Percentiles rank a stretch among this genome's conserved stretches.
Conservation (phyloP, 2,113 vertebrate species). For the Candoia aspera region DNA sequence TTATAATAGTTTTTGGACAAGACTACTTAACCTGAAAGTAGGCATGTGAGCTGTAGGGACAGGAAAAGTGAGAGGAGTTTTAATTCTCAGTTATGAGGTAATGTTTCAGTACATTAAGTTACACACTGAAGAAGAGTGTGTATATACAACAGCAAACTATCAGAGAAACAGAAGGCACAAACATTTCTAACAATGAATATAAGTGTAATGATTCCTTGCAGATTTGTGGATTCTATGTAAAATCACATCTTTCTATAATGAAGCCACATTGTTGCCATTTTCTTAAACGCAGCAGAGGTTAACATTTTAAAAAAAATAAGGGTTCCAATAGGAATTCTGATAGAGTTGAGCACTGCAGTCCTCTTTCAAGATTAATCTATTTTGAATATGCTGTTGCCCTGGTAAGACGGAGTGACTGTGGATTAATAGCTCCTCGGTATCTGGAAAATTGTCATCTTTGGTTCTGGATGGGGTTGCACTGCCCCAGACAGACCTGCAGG, state of each 20-base stretch:
- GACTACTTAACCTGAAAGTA: slow-evolving; percentile 7
- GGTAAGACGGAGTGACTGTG: too few species aligned
- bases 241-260: background rate
- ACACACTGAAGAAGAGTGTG: slow-evolving; percentile 12
- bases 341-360: background rate
- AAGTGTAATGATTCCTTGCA: background rate
- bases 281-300: background rate
- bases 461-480: too few species aligned
- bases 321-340: too few species aligned
- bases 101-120: slow-evolving; percentile 8
- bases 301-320: too few species aligned
- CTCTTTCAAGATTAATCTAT: background rate
- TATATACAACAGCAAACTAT: background rate
- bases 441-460: too few species aligned
- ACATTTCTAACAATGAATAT: background rate
- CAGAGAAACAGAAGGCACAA: background rate
- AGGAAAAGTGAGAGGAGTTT: slow-evolving; percentile 24
- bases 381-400: background rate
- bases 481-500: too few species aligned
- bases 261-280: background rate
- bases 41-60: background rate
- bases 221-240: background rate
- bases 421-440: too few species aligned
- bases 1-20: background rate
- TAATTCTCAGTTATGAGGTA: slow-evolving; percentile 27